phyloP scores from a whole-genome alignment of 2,888 invertebrate species.

The Rhagonycha fulva region DNA sequence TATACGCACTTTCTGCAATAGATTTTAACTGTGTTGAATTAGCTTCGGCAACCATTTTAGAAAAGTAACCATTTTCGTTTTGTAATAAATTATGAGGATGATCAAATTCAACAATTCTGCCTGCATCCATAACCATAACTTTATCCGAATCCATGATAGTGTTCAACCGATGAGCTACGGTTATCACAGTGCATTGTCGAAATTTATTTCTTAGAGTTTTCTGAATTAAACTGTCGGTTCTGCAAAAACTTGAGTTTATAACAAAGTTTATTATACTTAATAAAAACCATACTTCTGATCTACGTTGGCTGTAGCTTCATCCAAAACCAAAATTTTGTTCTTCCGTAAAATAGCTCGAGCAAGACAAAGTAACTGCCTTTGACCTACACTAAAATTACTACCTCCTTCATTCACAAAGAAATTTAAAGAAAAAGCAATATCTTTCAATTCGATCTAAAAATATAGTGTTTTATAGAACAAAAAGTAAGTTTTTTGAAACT shows the following conservation, averaged over 20 bases:
- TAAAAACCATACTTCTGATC: constrained; percentile 58
- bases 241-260: constrained; percentile 40
- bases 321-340: constrained; percentile 77
- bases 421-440: neutral
- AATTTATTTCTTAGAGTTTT: constrained; percentile 80
- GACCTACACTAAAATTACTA: constrained; percentile 80
- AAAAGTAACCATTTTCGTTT: constrained; percentile 64
- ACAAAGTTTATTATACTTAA: neutral
- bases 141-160: constrained; percentile 92
- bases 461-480: neutral
- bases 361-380: constrained; percentile 80
- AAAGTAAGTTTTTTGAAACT: neutral
- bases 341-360: constrained; percentile 78
- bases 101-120: constrained; percentile 75
- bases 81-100: constrained; percentile 68
- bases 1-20: constrained; percentile 56
- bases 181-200: constrained; percentile 80
- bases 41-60: constrained; percentile 73
- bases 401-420: constrained; percentile 62
- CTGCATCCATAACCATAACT: constrained; percentile 84
- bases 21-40: constrained; percentile 49
- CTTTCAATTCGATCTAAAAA: neutral
- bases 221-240: constrained; percentile 85
- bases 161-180: constrained; percentile 87
- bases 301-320: constrained; percentile 87